Evolutionary conservation across 2,113 vertebrate genomes (phyloP).

Genomic region (Hippolais icterina): DNA sequence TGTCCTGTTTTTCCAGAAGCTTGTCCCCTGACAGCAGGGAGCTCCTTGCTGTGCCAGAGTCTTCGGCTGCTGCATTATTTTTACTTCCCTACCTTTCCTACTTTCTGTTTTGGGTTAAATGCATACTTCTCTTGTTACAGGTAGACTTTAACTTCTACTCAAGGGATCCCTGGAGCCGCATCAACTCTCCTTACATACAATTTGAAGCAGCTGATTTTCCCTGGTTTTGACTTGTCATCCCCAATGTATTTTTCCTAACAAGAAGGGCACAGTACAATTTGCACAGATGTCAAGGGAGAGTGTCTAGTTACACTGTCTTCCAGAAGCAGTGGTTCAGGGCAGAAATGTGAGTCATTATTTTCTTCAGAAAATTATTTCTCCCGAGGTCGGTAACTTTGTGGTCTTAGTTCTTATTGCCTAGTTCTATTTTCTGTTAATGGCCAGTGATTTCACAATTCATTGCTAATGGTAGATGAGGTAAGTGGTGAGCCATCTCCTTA

Average conservation of each 20-base stretch:
- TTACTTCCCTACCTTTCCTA: neutral
- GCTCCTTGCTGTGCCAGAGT: neutral
- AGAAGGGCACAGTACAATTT: neutral
- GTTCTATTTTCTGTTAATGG: neutral
- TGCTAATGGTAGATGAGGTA: neutral
- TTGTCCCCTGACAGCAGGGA: neutral
- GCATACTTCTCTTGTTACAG: neutral
- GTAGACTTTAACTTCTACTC: neutral
- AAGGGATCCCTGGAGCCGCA: neutral
- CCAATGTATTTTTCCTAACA: neutral
- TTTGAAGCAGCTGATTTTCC: neutral
- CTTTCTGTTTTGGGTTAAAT: neutral
- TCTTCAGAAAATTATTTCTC: neutral
- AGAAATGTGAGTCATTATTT: neutral
- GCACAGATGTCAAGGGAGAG: neutral
- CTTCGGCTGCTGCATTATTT: neutral
- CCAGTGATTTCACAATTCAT: neutral
- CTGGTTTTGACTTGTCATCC: neutral
- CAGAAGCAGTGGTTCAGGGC: neutral
- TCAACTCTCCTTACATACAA: neutral
- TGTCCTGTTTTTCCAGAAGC: neutral
- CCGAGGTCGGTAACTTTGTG: neutral
- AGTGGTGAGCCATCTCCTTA: neutral
- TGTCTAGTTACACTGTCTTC: neutral
- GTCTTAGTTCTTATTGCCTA: neutral